Percentiles rank a stretch among this genome's conserved stretches.
Conservation (phyloP, 2,888 invertebrate genomes). For the Melieria omissa region DNA sequence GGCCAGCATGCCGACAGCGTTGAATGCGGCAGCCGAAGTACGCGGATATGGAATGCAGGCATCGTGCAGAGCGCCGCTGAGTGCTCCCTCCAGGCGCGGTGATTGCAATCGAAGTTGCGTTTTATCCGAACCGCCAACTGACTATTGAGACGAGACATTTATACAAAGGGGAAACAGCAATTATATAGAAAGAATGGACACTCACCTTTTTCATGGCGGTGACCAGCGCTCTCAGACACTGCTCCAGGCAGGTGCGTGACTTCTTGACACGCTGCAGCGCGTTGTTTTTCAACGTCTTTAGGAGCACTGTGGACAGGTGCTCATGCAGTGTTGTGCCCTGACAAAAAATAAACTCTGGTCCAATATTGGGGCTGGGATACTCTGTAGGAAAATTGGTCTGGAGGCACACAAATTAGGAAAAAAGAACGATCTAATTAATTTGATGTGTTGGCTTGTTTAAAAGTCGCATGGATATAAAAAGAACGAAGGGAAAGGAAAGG, state of each 20-base stretch:
- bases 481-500: no score
- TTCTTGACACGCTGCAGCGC: conserved; percentile 85
- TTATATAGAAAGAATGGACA: conserved; percentile 15
- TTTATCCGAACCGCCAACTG: conserved; percentile 60
- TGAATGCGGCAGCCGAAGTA: conserved; percentile 93
- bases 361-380: conserved; percentile 78
- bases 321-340: conserved; percentile 78
- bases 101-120: conserved; percentile 64
- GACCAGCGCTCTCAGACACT: conserved; percentile 81
- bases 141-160: conserved; percentile 42
- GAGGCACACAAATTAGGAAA: background rate
- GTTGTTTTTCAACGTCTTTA: conserved; percentile 83
- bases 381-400: conserved; percentile 77
- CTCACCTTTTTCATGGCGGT: conserved; percentile 70
- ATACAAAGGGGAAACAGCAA: background rate
- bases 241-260: conserved; percentile 87
- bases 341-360: conserved; percentile 76
- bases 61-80: conserved; percentile 69
- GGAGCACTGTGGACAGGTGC: conserved; percentile 76
- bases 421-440: background rate
- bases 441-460: background rate
- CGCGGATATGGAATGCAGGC: conserved; percentile 93
- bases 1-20: conserved; percentile 85
- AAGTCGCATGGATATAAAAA: no score
- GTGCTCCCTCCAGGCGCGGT: conserved; percentile 65